Evolutionary conservation across 2,113 vertebrate genomes (phyloP).

Genomic region (Tupaia chinensis): DNA sequence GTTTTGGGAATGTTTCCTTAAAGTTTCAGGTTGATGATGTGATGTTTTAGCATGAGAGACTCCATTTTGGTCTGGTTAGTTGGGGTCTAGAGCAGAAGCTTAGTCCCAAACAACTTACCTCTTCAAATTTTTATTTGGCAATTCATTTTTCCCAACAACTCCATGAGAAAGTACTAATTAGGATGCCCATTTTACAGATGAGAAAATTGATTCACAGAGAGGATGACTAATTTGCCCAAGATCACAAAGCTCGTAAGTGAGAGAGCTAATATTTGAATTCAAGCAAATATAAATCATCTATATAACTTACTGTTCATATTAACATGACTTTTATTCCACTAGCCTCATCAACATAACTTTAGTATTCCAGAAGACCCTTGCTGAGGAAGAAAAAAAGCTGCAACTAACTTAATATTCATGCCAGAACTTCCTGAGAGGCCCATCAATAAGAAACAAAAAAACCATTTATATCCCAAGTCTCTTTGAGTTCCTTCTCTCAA

Average conservation of each 20-base stretch:
- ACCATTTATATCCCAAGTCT: not conserved
- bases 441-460: conserved; percentile 18
- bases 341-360: not conserved
- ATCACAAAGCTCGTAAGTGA: not conserved
- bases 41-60: no score
- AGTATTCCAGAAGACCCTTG: not conserved
- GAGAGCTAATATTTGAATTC: not conserved
- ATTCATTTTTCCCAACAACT: conserved; percentile 21
- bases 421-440: not conserved
- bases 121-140: no score
- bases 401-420: conserved; percentile 2
- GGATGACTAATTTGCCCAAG: not conserved
- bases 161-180: not conserved
- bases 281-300: not conserved
- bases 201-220: not conserved
- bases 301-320: not conserved
- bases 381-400: not conserved
- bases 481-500: not conserved
- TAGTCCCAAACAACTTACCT: no score
- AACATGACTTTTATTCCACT: not conserved
- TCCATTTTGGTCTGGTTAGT: no score
- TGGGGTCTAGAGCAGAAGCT: no score
- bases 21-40: no score
- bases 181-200: not conserved
- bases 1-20: no score